Evolutionary conservation across 2,888 invertebrate species (phyloP).

Genomic region (Furcula furcula): DNA sequence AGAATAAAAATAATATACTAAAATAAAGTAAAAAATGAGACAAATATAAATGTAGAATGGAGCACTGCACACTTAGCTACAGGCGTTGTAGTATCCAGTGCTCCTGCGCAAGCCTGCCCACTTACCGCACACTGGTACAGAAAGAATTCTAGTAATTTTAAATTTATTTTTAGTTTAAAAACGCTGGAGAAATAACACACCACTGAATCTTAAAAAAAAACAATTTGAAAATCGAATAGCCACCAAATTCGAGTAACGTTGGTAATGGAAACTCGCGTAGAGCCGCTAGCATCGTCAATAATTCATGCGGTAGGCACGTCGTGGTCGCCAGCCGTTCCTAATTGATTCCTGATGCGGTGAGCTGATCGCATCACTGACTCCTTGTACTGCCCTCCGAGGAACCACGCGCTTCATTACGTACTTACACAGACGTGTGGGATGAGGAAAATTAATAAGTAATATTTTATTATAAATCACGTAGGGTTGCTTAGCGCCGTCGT

Average conservation of each 20-base stretch:
- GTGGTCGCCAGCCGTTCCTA: slow-evolving; percentile 75
- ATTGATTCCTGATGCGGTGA: slow-evolving; percentile 80
- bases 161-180: no score
- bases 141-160: no score
- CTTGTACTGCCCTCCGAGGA: slow-evolving; percentile 69
- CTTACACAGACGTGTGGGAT: slow-evolving; percentile 52
- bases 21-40: no score
- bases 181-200: no score
- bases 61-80: no score
- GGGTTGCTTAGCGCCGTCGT: no score
- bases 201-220: slow-evolving; percentile 24
- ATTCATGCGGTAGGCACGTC: slow-evolving; percentile 77
- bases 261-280: slow-evolving; percentile 44
- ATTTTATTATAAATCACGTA: slow-evolving; percentile 38
- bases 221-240: slow-evolving; percentile 31
- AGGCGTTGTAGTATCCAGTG: no score
- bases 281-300: slow-evolving; percentile 66
- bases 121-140: no score
- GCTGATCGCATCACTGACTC: slow-evolving; percentile 76
- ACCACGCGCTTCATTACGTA: slow-evolving; percentile 73
- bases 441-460: slow-evolving; percentile 46
- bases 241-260: slow-evolving; percentile 48
- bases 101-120: no score
- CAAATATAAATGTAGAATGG: no score
- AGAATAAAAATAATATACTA: no score